Base-by-base conservation (phyloP, 2,797 vertebrate species). In the Muscicapa comitata region DNA sequence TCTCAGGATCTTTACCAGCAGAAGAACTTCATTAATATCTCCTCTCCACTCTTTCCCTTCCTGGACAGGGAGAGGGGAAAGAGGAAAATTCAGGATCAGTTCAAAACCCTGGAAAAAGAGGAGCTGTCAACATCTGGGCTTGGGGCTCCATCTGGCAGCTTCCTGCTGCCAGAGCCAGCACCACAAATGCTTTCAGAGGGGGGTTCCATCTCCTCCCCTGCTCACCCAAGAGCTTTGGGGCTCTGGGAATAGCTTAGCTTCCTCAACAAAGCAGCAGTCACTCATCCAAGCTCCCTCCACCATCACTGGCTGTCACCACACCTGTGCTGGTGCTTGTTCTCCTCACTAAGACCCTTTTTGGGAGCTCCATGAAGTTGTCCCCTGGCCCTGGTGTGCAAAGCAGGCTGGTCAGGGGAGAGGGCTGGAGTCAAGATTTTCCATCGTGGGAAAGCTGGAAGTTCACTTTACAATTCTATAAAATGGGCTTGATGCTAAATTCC, bases 21-120 rank as follows among this genome's bases (percentile, higher is more conserved):
- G 55, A 16, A 85, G 11, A 21, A 70, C 10, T 57, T 57, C 11
- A 51, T 7, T 0, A 25, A 8, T 10, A 35, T 31, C 17, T 63
- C 19, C 35, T 62, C 9, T 24, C 1, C 20, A 51, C 3, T 2
- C 3, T 3, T 63, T 50, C 24, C 11, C 7, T 51, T 75, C 15
- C n/a, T 37, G 37, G 9, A 1, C 18, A 47, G 15, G 12, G 6
- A 78, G 12, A 43, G 0, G 1, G 7, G 14, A 21, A 42, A 28
- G 4, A 40, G 15, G 14, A 43, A 61, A 50, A 5, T 16, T 24
- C 48, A 70, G n/a, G 33, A 70, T 31, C 6, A 35, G 4, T 47
- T 51, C 9, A 68, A 79, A 82, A 17, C 17, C 28, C 38, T 13
- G 20, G n/a, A 53, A 65, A 51, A 57, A 50, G 10, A 58, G 13